Conservation (phyloP, 2,113 vertebrate genomes). For the Ascaphus truei region DNA sequence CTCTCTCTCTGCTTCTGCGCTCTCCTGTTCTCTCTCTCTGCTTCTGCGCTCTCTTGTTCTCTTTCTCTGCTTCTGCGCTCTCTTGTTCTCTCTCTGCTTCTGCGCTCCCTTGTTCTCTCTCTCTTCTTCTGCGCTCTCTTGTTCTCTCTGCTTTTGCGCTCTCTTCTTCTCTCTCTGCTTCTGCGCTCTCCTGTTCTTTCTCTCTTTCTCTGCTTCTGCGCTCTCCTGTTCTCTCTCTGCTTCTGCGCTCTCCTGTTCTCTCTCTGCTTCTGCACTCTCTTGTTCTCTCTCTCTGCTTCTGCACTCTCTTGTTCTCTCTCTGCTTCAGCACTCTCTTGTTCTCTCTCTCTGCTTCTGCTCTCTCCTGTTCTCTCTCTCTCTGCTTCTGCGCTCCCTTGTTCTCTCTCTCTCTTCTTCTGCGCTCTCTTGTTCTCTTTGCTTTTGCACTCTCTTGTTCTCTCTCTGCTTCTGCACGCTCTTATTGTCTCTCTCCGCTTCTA, state of each 20-base stretch:
- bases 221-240: constrained; percentile 3
- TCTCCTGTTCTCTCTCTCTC: no score
- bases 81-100: constrained; percentile 2
- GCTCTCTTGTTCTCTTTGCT: constrained; percentile 7
- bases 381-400: constrained; percentile 12
- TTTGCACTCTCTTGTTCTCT: constrained; percentile 16
- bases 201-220: constrained; percentile 7
- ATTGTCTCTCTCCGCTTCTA: no score
- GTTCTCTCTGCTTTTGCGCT: no score
- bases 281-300: constrained; percentile 2
- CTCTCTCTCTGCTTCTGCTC: no score
- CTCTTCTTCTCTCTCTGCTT: no score
- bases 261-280: constrained; percentile 6
- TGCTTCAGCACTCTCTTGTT: no score
- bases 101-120: no score
- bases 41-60: no score
- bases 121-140: no score
- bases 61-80: constrained; percentile 4
- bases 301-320: no score
- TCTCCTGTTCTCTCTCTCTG: constrained; percentile 7
- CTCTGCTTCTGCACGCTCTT: constrained; percentile 6
- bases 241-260: constrained; percentile 23
- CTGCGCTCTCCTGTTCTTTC: no score
- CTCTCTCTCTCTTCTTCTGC: constrained; percentile 16
- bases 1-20: constrained; percentile 2